A percentile compares a stretch with the other conserved stretches of the same genome.
Evolutionary conservation across 2,113 vertebrate genomes (phyloP).

Genomic region (Entelurus aequoreus): DNA sequence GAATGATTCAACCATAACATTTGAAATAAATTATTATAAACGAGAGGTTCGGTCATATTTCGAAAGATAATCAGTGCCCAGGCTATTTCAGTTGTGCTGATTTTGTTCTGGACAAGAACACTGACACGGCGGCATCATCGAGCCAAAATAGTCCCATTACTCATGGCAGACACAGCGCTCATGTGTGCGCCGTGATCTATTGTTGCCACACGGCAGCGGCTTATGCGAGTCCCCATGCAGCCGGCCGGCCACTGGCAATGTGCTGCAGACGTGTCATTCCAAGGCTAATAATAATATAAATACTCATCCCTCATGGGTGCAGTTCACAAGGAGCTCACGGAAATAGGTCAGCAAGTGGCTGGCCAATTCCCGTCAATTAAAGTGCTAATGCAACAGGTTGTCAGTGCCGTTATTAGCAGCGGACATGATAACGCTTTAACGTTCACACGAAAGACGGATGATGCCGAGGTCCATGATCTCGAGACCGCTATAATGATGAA

Average conservation of each 20-base stretch:
- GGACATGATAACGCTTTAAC: conserved; percentile 20
- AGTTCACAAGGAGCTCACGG: conserved; percentile 51
- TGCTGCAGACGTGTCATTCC: conserved; percentile 38
- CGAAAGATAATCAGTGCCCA: background rate
- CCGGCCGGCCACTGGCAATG: conserved; percentile 19
- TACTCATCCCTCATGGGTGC: conserved; percentile 49
- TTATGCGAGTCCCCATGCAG: conserved; percentile 27
- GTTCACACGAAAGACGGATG: conserved; percentile 19
- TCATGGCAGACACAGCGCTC: conserved; percentile 6
- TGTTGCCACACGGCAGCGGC: conserved; percentile 20
- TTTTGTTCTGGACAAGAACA: background rate
- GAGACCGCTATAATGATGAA: background rate
- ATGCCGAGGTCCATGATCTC: conserved; percentile 1
- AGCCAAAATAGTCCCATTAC: conserved; percentile 26
- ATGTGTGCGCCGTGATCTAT: conserved; percentile 26
- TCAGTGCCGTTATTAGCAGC: conserved; percentile 33
- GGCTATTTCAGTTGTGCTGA: background rate
- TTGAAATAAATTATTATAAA: too few species aligned
- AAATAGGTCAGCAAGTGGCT: conserved; percentile 53
- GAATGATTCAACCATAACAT: too few species aligned
- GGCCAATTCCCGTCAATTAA: conserved; percentile 50
- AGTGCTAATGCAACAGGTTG: conserved; percentile 44
- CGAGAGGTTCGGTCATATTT: too few species aligned
- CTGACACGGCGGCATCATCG: background rate
- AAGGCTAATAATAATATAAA: conserved; percentile 55